A percentile compares a stretch with the other conserved stretches of the same genome.
Conservation (phyloP, 1,140 invertebrate species). For the Cyclina sinensis region DNA sequence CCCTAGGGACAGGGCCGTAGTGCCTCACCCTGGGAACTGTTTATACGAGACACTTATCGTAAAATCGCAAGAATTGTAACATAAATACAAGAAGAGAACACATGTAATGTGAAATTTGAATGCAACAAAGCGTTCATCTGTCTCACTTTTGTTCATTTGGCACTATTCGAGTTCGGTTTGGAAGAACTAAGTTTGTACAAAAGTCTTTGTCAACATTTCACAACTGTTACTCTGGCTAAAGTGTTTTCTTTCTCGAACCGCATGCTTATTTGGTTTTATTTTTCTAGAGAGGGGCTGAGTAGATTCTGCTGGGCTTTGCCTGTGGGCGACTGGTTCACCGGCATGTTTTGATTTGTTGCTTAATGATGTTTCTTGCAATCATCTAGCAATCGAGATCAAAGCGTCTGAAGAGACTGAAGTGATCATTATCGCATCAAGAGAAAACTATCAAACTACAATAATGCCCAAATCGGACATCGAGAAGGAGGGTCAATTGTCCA, state of each 20-base stretch:
- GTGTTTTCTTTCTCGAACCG: no score
- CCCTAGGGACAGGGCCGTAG: background rate
- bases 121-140: no score
- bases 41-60: background rate
- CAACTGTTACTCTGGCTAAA: no score
- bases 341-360: constrained; percentile 57
- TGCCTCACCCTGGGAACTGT: background rate
- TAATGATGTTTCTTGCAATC: constrained; percentile 59
- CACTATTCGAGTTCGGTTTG: no score
- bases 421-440: constrained; percentile 55
- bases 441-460: constrained; percentile 39
- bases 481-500: constrained; percentile 38
- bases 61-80: background rate
- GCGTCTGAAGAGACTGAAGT: constrained; percentile 39
- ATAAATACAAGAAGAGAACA: background rate
- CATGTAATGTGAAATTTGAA: no score
- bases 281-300: background rate
- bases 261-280: background rate
- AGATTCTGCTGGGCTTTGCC: background rate
- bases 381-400: constrained; percentile 49
- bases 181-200: no score
- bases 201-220: no score
- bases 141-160: no score
- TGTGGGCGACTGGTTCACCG: background rate
- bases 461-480: background rate